phyloP scores from a whole-genome alignment of 2,113 vertebrate species.

The Corydoras sp. region DNA sequence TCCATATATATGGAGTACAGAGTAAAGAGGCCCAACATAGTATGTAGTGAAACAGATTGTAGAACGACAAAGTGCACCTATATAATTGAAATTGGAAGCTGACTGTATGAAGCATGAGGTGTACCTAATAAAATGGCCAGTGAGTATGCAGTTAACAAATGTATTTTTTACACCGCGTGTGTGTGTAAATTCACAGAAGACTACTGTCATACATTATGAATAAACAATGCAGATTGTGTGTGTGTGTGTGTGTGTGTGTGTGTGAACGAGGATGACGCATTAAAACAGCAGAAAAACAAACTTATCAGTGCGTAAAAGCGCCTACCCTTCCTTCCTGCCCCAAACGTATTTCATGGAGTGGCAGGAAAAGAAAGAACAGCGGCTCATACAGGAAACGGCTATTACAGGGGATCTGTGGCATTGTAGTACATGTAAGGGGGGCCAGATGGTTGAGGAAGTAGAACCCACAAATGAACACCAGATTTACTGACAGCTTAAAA shows the following conservation, averaged over 20 bases:
- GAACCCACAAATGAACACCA: conserved; percentile 12
- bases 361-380: conserved; percentile 61
- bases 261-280: conserved; percentile 59
- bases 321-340: conserved; percentile 66
- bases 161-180: background rate
- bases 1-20: too few relatives aligned
- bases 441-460: conserved; percentile 4
- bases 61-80: too few relatives aligned
- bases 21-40: too few relatives aligned
- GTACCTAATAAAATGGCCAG: too few relatives aligned
- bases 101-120: too few relatives aligned
- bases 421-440: background rate
- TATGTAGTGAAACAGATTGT: too few relatives aligned
- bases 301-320: conserved; percentile 64
- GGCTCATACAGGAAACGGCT: conserved; percentile 46
- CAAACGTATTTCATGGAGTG: conserved; percentile 59
- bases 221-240: conserved; percentile 46
- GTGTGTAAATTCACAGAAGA: background rate
- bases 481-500: conserved; percentile 16
- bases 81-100: too few relatives aligned
- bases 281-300: conserved; percentile 47
- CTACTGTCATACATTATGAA: background rate
- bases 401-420: conserved; percentile 39
- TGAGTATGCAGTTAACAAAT: background rate
- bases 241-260: conserved; percentile 53